These are phyloP conservation scores for Sphenodon punctatus DNA, from an alignment of 2,797 vertebrate genomes.

Conservation along the genomic window DNA sequence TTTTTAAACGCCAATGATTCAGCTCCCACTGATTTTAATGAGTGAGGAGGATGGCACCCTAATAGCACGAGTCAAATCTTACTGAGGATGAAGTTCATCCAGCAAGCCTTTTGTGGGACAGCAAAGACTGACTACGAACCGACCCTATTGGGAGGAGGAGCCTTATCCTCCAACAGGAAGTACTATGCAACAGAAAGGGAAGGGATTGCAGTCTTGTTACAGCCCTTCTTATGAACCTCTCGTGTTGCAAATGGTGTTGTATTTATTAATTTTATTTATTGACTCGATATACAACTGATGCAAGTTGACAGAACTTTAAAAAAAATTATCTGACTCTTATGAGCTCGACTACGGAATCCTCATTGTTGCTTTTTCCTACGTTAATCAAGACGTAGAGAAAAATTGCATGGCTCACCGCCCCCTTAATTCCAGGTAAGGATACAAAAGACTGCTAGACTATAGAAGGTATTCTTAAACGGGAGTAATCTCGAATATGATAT, in stretches of 20 bases:
- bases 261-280: neutral
- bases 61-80: too few relatives aligned
- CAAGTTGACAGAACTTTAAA: neutral
- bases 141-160: slow-evolving; percentile 47
- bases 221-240: neutral
- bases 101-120: too few relatives aligned
- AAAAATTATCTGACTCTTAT: neutral
- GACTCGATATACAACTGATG: neutral
- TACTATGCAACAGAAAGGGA: slow-evolving; percentile 4
- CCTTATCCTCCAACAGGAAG: slow-evolving; percentile 47
- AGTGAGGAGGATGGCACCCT: too few relatives aligned
- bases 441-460: neutral
- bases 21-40: too few relatives aligned
- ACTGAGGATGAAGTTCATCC: too few relatives aligned
- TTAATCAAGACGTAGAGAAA: neutral
- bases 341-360: neutral
- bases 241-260: slow-evolving; percentile 17
- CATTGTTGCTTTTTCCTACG: neutral
- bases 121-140: slow-evolving; percentile 56
- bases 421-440: slow-evolving; percentile 38
- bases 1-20: too few relatives aligned
- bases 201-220: neutral
- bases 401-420: neutral
- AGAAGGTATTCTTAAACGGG: neutral
- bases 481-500: neutral